phyloP scores from a whole-genome alignment of 2,888 invertebrate species.

The Frankliniella intonsa region DNA sequence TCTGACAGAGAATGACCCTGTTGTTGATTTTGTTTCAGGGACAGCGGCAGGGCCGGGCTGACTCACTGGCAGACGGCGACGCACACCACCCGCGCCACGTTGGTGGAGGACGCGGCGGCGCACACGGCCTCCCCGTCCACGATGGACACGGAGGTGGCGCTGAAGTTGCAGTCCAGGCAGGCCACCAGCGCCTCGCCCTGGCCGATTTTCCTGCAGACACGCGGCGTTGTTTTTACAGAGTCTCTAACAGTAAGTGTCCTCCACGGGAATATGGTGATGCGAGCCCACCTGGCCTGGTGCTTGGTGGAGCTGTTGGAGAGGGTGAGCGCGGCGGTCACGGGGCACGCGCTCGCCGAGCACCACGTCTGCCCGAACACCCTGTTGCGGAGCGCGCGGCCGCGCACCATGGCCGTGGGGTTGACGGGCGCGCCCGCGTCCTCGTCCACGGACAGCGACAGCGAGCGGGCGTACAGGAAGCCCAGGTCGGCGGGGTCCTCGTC shows the following conservation, averaged over 20 bases:
- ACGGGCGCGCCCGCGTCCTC: neutral
- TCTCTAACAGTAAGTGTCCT: no score
- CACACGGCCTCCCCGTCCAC: constrained; percentile 7
- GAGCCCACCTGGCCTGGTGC: neutral
- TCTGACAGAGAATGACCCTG: no score
- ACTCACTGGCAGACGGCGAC: neutral
- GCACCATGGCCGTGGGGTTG: neutral
- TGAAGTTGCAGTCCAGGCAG: constrained; percentile 15
- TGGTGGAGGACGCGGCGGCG: neutral
- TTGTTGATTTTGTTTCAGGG: no score
- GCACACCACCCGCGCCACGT: neutral
- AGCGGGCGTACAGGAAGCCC: constrained; percentile 16
- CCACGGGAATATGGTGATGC: no score
- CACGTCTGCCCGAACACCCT: neutral
- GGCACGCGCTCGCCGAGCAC: neutral
- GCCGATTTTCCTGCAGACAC: neutral
- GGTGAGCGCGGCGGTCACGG: constrained; percentile 1
- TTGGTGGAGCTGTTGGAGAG: constrained; percentile 1
- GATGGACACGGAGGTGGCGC: constrained; percentile 17
- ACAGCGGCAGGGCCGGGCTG: neutral
- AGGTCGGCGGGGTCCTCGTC: neutral
- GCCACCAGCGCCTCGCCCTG: constrained; percentile 17
- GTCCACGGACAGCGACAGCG: constrained; percentile 17
- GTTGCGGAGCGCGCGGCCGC: neutral
- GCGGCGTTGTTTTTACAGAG: no score